These are phyloP conservation scores for Pangasius djambal DNA, from an alignment of 2,797 vertebrate species.

Conservation along the genomic window DNA sequence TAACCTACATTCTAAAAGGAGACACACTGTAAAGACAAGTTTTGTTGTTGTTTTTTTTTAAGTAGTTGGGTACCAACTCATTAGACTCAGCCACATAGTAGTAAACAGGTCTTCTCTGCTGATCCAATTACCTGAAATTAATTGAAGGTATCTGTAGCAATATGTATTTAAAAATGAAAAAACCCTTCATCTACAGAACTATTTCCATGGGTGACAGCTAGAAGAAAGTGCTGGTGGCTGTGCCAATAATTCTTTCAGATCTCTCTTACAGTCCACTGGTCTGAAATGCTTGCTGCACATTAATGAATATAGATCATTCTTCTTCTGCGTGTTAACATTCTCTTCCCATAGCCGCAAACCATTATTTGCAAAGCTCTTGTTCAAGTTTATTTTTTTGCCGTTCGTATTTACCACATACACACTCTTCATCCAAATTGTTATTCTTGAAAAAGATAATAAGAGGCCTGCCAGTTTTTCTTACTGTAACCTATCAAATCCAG, in stretches of 20 bases:
- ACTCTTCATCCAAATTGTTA: background rate
- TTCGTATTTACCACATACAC: background rate
- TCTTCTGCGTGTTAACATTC: background rate
- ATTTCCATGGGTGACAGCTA: background rate
- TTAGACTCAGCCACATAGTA: background rate
- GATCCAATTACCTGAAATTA: background rate
- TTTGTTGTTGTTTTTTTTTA: background rate
- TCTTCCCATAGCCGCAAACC: background rate
- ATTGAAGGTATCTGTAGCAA: background rate
- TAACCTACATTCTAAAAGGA: background rate
- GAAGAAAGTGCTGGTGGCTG: background rate
- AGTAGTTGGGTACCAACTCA: background rate
- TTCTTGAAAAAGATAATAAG: background rate
- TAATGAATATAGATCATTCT: background rate
- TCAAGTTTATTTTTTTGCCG: background rate
- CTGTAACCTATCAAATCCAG: too few species aligned
- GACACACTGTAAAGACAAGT: background rate
- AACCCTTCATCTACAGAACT: background rate
- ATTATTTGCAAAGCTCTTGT: background rate
- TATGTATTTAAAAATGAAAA: background rate
- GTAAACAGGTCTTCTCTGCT: background rate
- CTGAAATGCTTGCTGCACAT: background rate
- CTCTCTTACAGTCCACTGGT: background rate
- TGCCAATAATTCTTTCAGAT: background rate
- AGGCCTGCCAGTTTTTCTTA: background rate